Conservation (phyloP, 30 jellyfish, hydroid and myxozoan genomes). For the Turritopsis dohrnii region DNA sequence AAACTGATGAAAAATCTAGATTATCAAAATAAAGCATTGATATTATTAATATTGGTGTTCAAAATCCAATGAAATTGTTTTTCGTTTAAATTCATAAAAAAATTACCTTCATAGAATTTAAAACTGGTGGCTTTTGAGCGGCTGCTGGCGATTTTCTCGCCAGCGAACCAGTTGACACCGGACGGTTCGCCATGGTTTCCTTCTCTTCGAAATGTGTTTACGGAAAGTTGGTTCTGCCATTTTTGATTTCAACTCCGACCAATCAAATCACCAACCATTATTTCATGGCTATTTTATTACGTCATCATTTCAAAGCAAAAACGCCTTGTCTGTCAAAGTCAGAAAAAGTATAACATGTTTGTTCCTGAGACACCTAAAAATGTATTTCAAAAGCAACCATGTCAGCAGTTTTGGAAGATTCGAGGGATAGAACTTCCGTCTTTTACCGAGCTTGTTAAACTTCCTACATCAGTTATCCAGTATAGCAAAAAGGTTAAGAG, state of each 20-base stretch:
- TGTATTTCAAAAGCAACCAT: too few species aligned
- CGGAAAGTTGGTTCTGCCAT: slow-evolving; percentile 5
- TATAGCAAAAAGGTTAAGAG: too few species aligned
- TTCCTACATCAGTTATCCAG: too few species aligned
- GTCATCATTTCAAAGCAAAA: background rate
- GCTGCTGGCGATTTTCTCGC: slow-evolving; percentile 99
- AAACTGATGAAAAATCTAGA: background rate
- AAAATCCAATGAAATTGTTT: background rate
- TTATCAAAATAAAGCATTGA: background rate
- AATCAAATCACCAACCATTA: background rate
- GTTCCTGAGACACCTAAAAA: too few species aligned
- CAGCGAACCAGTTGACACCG: slow-evolving; percentile 43
- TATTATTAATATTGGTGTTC: background rate
- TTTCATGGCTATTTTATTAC: background rate
- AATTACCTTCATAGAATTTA: slow-evolving; percentile 78
- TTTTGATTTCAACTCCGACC: background rate
- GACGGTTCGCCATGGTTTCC: slow-evolving; percentile 71
- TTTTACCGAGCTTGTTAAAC: too few species aligned
- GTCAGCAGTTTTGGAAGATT: too few species aligned
- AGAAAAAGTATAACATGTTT: too few species aligned
- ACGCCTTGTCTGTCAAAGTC: background rate
- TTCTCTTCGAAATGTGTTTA: background rate
- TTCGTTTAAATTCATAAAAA: background rate
- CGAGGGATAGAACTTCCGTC: too few species aligned
- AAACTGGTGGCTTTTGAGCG: slow-evolving; percentile 91